phyloP scores from a whole-genome alignment of 2,888 invertebrate genomes.

The Agrypnus murinus region DNA sequence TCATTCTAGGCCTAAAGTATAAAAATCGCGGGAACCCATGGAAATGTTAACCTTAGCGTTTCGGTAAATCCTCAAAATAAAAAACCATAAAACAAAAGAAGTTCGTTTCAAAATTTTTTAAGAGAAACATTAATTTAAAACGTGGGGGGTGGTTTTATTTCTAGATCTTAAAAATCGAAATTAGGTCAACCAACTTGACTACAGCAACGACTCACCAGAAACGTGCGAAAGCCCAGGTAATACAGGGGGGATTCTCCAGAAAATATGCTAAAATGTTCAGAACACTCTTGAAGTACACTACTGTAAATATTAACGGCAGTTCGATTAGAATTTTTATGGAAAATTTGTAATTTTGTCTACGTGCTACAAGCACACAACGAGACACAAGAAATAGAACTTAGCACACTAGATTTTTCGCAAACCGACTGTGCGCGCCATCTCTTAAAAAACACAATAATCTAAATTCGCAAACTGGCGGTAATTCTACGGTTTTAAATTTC shows the following conservation, averaged over 20 bases:
- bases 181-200: conserved; percentile 52
- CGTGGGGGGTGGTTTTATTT: conserved; percentile 49
- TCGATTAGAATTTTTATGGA: not conserved
- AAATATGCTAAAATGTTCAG: not conserved
- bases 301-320: not conserved
- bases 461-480: conserved; percentile 51
- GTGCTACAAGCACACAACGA: conserved; percentile 39
- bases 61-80: not conserved
- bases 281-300: not conserved
- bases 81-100: not conserved
- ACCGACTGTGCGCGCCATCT: conserved; percentile 47
- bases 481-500: conserved; percentile 16
- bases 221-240: conserved; percentile 36
- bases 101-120: not conserved
- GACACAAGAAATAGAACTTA: conserved; percentile 45
- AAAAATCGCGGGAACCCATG: conserved; percentile 30
- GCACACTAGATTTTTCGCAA: conserved; percentile 50
- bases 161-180: conserved; percentile 50
- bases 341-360: conserved; percentile 33
- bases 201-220: conserved; percentile 51
- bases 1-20: conserved; percentile 25
- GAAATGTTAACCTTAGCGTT: conserved; percentile 17
- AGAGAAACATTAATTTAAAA: not conserved
- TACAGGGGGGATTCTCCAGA: conserved; percentile 10
- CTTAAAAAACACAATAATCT: conserved; percentile 9